A percentile compares a stretch with the other conserved stretches of the same genome.
Evolutionary conservation across 1,140 invertebrate genomes (phyloP).

Genomic region (Temnothorax longispinosus): DNA sequence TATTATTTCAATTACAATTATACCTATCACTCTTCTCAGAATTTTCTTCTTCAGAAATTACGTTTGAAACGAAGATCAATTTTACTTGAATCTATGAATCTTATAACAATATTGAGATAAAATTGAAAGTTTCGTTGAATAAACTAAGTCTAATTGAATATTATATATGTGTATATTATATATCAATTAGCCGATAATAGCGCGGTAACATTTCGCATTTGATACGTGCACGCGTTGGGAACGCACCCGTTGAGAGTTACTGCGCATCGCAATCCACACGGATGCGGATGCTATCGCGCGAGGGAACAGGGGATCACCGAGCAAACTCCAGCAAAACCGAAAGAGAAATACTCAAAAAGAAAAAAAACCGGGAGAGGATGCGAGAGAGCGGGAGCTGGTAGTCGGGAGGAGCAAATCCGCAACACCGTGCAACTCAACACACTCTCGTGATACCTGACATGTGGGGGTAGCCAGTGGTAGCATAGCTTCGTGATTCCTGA

Average conservation of each 20-base stretch:
- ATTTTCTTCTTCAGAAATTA: background rate
- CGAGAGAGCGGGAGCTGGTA: constrained; percentile 42
- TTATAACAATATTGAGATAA: background rate
- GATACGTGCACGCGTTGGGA: background rate
- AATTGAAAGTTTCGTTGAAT: background rate
- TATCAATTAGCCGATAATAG: background rate
- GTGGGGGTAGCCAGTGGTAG: constrained; percentile 80
- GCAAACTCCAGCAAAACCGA: constrained; percentile 59
- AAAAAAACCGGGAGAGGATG: constrained; percentile 36
- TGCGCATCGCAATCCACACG: constrained; percentile 30
- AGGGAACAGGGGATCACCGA: constrained; percentile 40
- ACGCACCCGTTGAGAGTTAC: constrained; percentile 24
- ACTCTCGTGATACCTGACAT: constrained; percentile 76
- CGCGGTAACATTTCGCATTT: background rate
- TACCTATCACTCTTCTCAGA: background rate
- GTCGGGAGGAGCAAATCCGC: constrained; percentile 61
- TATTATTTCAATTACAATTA: background rate
- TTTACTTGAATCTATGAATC: background rate
- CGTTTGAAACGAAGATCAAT: background rate
- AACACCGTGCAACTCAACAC: constrained; percentile 81
- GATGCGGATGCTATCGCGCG: constrained; percentile 45
- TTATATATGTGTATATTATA: background rate
- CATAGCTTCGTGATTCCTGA: constrained; percentile 54
- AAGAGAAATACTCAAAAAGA: constrained; percentile 37
- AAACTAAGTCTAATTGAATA: background rate